These are phyloP conservation scores for Lagopus leucura DNA, from an alignment of 2,113 vertebrate species.

Conservation along the genomic window DNA sequence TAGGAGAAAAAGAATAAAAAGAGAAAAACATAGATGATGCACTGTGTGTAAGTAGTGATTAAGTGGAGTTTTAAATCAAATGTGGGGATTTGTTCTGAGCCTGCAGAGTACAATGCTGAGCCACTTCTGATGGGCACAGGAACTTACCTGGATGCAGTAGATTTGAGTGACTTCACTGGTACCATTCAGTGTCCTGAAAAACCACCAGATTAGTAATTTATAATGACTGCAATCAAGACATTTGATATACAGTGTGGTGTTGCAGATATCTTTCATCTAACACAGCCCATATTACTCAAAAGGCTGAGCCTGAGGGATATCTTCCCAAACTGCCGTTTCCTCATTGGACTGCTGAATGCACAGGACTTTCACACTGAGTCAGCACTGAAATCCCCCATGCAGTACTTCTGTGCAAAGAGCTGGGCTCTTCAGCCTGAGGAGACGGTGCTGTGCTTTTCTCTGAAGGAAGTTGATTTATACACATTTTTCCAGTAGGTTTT, in stretches of 20 bases:
- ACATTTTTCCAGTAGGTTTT: neutral
- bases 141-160: neutral
- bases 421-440: neutral
- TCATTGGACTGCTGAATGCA: neutral
- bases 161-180: neutral
- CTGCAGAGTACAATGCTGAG: accelerated
- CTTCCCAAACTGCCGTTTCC: neutral
- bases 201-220: neutral
- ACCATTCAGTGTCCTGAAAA: neutral
- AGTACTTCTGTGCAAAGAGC: accelerated
- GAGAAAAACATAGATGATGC: neutral
- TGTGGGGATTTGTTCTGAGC: neutral
- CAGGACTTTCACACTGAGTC: neutral
- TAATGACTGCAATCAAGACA: neutral
- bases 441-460: neutral
- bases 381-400: accelerated
- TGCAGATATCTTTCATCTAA: neutral
- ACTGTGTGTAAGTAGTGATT: neutral
- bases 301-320: neutral
- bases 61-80: neutral
- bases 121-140: neutral
- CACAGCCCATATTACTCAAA: neutral
- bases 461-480: neutral
- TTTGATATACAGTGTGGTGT: neutral
- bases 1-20: neutral